A percentile compares a stretch with the other conserved stretches of the same genome.
These are phyloP conservation scores for Argyresthia albistria DNA, from an alignment of 2,888 invertebrate genomes.

Conservation along the genomic window DNA sequence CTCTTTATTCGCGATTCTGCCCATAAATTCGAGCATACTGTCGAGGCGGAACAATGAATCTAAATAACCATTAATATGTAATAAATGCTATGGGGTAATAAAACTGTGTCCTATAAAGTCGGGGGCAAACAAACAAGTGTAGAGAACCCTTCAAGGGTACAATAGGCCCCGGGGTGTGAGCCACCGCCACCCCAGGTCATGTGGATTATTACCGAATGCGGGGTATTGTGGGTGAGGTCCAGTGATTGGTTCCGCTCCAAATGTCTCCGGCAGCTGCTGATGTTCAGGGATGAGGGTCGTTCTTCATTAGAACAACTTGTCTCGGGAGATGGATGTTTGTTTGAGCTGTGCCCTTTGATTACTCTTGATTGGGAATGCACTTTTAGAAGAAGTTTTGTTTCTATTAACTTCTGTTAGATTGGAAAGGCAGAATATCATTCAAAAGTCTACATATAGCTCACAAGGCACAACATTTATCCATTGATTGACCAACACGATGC, in stretches of 20 bases:
- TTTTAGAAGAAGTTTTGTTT: too few relatives aligned
- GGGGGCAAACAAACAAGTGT: slow-evolving; percentile 70
- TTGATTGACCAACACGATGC: too few relatives aligned
- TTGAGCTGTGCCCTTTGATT: slow-evolving; percentile 29
- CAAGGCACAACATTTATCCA: too few relatives aligned
- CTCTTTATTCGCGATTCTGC: slow-evolving; percentile 50
- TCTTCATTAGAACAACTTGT: slow-evolving; percentile 70
- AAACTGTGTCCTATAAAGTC: slow-evolving; percentile 32
- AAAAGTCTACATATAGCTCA: too few relatives aligned
- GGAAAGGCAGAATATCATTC: too few relatives aligned
- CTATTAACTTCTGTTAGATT: too few relatives aligned
- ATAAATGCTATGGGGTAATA: slow-evolving; percentile 70
- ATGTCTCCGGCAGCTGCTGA: slow-evolving; percentile 62
- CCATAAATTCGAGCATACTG: slow-evolving; percentile 70
- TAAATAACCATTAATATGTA: slow-evolving; percentile 73
- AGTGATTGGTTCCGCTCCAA: slow-evolving; percentile 61
- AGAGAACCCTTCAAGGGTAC: slow-evolving; percentile 53
- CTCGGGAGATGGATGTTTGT: slow-evolving; percentile 69
- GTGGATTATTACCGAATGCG: neutral
- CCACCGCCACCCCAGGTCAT: neutral
- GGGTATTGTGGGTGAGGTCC: slow-evolving; percentile 16
- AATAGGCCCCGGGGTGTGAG: neutral
- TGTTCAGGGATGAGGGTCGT: slow-evolving; percentile 49
- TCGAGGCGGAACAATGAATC: slow-evolving; percentile 65
- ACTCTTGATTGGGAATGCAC: too few relatives aligned